Evolutionary conservation across 2,888 invertebrate genomes (phyloP).

Genomic region (Platycheirus rosarum): DNA sequence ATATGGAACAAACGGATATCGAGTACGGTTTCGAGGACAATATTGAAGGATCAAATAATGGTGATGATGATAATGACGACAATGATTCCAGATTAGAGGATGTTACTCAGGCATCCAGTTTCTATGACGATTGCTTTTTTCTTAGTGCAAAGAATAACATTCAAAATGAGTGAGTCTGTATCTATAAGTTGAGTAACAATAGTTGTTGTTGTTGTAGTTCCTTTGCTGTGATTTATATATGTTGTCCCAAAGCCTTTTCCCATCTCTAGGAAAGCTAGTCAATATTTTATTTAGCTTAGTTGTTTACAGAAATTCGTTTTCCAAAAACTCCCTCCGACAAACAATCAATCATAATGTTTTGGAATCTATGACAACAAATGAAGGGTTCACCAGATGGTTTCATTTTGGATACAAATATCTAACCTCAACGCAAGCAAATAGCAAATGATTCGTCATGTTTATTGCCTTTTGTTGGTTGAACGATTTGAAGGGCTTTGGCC

Average conservation of each 20-base stretch:
- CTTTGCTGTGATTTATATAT: neutral
- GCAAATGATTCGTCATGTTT: too few relatives aligned
- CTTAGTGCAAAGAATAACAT: constrained; percentile 75
- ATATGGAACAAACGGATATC: too few relatives aligned
- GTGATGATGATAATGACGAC: constrained; percentile 34
- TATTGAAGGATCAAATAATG: neutral
- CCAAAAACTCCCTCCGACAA: neutral
- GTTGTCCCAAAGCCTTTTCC: neutral
- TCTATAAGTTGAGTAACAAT: neutral
- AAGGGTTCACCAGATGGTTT: neutral
- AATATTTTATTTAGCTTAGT: constrained; percentile 11
- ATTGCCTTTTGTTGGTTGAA: too few relatives aligned
- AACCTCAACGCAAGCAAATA: too few relatives aligned
- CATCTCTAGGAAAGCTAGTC: neutral
- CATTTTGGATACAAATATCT: constrained; percentile 1
- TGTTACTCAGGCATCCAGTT: constrained; percentile 76
- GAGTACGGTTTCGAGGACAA: too few relatives aligned
- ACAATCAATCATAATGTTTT: constrained; percentile 15
- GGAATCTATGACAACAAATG: too few relatives aligned
- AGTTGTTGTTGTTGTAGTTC: neutral
- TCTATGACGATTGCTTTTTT: constrained; percentile 77
- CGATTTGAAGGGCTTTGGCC: too few relatives aligned
- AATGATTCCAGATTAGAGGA: constrained; percentile 60
- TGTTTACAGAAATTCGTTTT: neutral
- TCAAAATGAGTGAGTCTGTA: constrained; percentile 79